phyloP scores from a whole-genome alignment of 2,113 vertebrate species.

The Leptosomus discolor region DNA sequence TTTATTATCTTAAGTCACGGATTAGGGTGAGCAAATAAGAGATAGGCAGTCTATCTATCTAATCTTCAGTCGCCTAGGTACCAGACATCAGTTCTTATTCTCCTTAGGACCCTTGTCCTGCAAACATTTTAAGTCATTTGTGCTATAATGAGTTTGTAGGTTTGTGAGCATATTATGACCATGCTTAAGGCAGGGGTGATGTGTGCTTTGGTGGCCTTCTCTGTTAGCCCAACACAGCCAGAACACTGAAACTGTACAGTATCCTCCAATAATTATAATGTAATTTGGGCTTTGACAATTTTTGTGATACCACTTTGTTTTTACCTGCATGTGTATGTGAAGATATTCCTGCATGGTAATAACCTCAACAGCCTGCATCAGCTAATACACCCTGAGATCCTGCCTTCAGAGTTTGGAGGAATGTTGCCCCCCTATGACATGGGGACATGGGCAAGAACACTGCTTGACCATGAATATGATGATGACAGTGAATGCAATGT shows the following conservation, averaged over 20 bases:
- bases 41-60: background rate
- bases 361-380: slow-evolving; percentile 98
- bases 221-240: background rate
- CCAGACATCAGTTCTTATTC: background rate
- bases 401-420: slow-evolving; percentile 96
- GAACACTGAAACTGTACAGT: background rate
- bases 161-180: background rate
- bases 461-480: slow-evolving; percentile 98
- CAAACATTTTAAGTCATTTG: background rate
- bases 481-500: slow-evolving; percentile 91
- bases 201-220: background rate
- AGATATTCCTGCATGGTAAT: slow-evolving; percentile 99
- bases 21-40: background rate
- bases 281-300: background rate
- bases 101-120: background rate
- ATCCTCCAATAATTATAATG: background rate
- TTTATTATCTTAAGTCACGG: background rate
- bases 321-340: background rate
- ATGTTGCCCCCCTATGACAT: slow-evolving; percentile 98
- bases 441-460: slow-evolving; percentile 96
- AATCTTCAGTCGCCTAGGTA: background rate
- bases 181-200: background rate
- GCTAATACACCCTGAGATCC: slow-evolving; percentile 95
- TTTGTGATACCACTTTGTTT: background rate
- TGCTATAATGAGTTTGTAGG: background rate